These are phyloP conservation scores for Volucella bombylans DNA, from an alignment of 2,888 invertebrate genomes.

Conservation along the genomic window DNA sequence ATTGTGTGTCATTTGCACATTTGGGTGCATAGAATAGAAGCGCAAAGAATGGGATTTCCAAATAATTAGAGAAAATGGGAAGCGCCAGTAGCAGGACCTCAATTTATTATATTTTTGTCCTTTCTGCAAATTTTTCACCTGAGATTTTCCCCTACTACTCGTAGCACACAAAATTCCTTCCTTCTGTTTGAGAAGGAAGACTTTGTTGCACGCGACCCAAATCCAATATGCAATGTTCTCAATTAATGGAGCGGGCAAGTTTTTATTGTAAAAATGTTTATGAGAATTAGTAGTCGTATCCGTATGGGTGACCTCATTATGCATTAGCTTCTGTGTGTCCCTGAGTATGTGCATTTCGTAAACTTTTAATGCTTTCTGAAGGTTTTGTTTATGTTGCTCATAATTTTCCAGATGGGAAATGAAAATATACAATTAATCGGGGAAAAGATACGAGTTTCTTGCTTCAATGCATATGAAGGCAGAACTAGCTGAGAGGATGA, in stretches of 20 bases:
- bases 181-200: conserved; percentile 27
- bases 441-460: conserved; percentile 18
- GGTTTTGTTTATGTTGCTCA: conserved; percentile 41
- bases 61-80: conserved; percentile 65
- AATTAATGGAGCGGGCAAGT: conserved; percentile 53
- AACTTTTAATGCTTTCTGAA: conserved; percentile 41
- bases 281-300: conserved; percentile 17
- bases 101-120: conserved; percentile 48
- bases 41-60: conserved; percentile 35
- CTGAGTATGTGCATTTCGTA: conserved; percentile 30
- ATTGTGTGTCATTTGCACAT: conserved; percentile 56
- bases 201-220: conserved; percentile 45
- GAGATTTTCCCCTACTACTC: conserved; percentile 23
- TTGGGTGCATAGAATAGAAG: conserved; percentile 28
- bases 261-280: conserved; percentile 52
- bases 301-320: conserved; percentile 54
- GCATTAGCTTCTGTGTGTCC: background rate
- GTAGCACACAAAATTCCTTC: background rate
- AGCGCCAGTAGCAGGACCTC: conserved; percentile 35
- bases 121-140: conserved; percentile 11
- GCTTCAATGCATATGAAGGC: background rate
- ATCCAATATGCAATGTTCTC: conserved; percentile 47
- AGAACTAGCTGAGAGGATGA: background rate
- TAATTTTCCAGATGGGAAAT: conserved; percentile 25
- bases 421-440: background rate